phyloP scores from a whole-genome alignment of 1,140 invertebrate species.

The Steinernema feltiae region DNA sequence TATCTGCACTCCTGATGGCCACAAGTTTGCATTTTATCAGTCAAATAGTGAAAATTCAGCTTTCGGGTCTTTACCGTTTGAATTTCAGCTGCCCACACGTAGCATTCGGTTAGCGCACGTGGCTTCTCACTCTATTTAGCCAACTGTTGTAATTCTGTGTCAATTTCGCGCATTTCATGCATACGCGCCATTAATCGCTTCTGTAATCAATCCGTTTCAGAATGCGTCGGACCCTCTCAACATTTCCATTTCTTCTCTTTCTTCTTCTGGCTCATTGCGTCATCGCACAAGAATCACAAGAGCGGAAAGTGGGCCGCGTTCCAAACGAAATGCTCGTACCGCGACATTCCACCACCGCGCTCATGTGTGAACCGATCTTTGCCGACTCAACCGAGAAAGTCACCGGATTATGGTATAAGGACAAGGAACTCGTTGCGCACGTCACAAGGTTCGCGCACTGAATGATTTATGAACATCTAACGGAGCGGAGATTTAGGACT shows the following conservation, averaged over 20 bases:
- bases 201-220: no score
- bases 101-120: no score
- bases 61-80: no score
- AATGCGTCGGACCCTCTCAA: background rate
- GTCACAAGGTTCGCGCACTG: background rate
- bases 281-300: background rate
- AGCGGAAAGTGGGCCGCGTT: background rate
- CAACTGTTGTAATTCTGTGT: no score
- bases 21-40: no score
- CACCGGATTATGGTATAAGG: background rate
- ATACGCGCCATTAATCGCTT: no score
- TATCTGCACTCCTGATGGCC: no score
- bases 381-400: background rate
- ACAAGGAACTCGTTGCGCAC: background rate
- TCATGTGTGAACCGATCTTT: slow-evolving; percentile 10
- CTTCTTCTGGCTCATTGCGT: background rate
- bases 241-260: background rate
- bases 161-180: no score
- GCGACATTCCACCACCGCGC: background rate
- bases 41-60: no score
- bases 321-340: slow-evolving; percentile 7
- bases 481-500: background rate
- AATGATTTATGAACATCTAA: background rate
- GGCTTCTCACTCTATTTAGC: no score
- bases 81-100: no score